A percentile compares a stretch with the other conserved stretches of the same genome.
phyloP scores from a whole-genome alignment of 1,140 invertebrate species.

The Drosophila arizonae region DNA sequence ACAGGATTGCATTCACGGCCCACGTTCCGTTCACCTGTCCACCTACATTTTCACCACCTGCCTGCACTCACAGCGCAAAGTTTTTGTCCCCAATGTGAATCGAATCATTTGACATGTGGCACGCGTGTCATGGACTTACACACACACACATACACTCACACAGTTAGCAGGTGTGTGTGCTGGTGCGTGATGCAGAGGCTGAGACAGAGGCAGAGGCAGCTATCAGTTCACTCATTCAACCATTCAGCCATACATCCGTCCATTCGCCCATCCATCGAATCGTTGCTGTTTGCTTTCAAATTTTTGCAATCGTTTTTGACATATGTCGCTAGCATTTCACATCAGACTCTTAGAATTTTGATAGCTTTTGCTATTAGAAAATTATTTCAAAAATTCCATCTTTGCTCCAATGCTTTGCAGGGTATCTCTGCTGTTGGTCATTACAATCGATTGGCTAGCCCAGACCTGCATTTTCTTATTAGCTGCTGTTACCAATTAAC shows the following conservation, averaged over 20 bases:
- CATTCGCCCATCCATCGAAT: slow-evolving; percentile 12
- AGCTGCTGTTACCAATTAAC: slow-evolving; percentile 41
- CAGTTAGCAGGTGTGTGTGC: neutral
- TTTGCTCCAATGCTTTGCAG: neutral
- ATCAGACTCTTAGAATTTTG: neutral
- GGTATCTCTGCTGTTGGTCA: slow-evolving; percentile 8
- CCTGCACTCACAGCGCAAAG: neutral
- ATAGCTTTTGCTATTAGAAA: neutral
- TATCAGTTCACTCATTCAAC: slow-evolving; percentile 22
- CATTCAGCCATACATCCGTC: slow-evolving; percentile 20
- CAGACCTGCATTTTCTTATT: slow-evolving; percentile 32
- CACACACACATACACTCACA: neutral
- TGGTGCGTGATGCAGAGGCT: slow-evolving; percentile 7
- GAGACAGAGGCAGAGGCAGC: slow-evolving; percentile 13
- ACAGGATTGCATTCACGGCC: slow-evolving; percentile 13
- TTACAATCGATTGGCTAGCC: neutral
- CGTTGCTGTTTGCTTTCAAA: slow-evolving; percentile 4
- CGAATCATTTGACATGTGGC: slow-evolving; percentile 71
- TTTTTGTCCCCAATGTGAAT: slow-evolving; percentile 43
- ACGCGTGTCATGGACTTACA: slow-evolving; percentile 52
- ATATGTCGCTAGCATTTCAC: neutral
- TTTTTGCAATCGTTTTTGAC: neutral
- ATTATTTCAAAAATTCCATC: no score
- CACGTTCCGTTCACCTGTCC: neutral
- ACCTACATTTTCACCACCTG: neutral